Conservation (phyloP, 2,888 invertebrate genomes). For the Parapristionchus giblindavisi region DNA sequence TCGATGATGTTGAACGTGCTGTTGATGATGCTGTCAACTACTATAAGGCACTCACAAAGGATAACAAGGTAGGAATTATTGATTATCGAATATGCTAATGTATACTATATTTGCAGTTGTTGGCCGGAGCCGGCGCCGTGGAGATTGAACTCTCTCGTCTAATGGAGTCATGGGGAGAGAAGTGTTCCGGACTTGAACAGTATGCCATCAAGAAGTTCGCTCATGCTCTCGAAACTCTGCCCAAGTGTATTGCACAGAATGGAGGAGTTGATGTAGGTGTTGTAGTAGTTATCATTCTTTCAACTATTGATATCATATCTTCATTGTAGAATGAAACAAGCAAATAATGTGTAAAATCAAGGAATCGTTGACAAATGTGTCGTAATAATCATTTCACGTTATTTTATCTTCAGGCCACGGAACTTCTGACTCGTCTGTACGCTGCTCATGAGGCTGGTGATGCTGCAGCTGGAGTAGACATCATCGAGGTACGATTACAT, state of each 20-base stretch:
- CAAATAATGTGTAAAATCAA: too few species aligned
- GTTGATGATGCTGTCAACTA: slow-evolving; percentile 99
- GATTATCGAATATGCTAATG: neutral
- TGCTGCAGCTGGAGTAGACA: slow-evolving; percentile 85
- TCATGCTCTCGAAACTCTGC: slow-evolving; percentile 85
- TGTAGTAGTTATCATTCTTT: too few species aligned
- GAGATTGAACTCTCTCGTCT: slow-evolving; percentile 92
- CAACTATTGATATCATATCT: neutral
- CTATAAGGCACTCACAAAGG: slow-evolving; percentile 88
- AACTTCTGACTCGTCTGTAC: slow-evolving; percentile 86
- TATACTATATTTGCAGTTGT: slow-evolving; percentile 74
- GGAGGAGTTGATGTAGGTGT: slow-evolving; percentile 81
- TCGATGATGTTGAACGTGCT: slow-evolving; percentile 98
- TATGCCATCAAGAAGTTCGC: slow-evolving; percentile 93
- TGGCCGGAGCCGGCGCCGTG: slow-evolving; percentile 93
- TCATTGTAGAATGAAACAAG: neutral
- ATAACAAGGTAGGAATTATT: slow-evolving; percentile 59
- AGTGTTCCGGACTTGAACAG: slow-evolving; percentile 91
- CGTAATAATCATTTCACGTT: too few species aligned
- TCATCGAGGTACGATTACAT: slow-evolving; percentile 70
- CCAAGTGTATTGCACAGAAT: slow-evolving; percentile 92
- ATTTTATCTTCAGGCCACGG: slow-evolving; percentile 76
- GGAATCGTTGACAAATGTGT: too few species aligned
- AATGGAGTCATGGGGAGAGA: slow-evolving; percentile 85
- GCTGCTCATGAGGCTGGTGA: slow-evolving; percentile 91